phyloP scores from a whole-genome alignment of 2,113 vertebrate species.

The Percopsis transmontana region DNA sequence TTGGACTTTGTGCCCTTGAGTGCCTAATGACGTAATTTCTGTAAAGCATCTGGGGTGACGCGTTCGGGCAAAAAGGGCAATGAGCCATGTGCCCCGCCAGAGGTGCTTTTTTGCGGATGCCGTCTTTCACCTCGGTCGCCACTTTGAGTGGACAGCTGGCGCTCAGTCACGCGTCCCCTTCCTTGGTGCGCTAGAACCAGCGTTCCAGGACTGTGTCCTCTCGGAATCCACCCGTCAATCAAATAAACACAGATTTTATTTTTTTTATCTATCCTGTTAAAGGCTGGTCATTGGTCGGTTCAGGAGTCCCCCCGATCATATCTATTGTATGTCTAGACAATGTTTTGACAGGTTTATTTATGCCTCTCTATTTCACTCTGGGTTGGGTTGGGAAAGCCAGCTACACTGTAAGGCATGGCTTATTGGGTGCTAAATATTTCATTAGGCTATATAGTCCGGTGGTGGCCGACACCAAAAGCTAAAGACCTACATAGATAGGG shows the following conservation, averaged over 20 bases:
- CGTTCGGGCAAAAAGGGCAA: neutral
- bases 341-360: neutral
- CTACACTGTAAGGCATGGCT: slow-evolving; percentile 14
- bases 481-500: slow-evolving; percentile 1
- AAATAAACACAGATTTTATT: neutral
- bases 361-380: slow-evolving; percentile 27
- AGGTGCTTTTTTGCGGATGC: slow-evolving; percentile 25
- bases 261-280: no score
- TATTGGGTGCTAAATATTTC: slow-evolving; percentile 56
- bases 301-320: no score
- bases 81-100: slow-evolving; percentile 32
- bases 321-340: no score
- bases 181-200: slow-evolving; percentile 13
- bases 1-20: slow-evolving; percentile 53
- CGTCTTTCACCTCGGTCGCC: slow-evolving; percentile 40
- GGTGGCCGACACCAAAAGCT: slow-evolving; percentile 28
- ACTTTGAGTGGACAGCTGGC: slow-evolving; percentile 45
- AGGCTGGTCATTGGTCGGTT: no score
- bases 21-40: slow-evolving; percentile 57
- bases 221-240: neutral
- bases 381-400: slow-evolving; percentile 17
- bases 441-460: slow-evolving; percentile 45
- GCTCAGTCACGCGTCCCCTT: slow-evolving; percentile 20
- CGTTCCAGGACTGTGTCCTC: neutral
- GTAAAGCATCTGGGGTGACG: slow-evolving; percentile 40